phyloP scores from a whole-genome alignment of 2,113 vertebrate species.

The Thalassoma bifasciatum region DNA sequence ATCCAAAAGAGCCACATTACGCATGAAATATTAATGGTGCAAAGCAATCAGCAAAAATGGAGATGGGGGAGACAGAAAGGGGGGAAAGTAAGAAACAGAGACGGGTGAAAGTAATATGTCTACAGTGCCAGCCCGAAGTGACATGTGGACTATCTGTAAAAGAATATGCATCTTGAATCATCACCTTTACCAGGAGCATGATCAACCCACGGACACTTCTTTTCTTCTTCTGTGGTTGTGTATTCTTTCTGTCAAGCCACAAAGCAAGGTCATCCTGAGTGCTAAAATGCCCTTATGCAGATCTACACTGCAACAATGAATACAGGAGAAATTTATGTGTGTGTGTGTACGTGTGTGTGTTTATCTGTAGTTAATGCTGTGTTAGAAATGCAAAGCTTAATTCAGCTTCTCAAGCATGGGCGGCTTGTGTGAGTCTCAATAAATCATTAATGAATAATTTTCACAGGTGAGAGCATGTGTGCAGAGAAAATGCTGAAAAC shows the following conservation, averaged over 20 bases:
- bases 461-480: constrained; percentile 71
- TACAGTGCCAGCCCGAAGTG: constrained; percentile 50
- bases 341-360: constrained; percentile 33
- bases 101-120: constrained; percentile 63
- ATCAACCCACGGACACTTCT: constrained; percentile 33
- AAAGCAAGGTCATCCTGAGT: constrained; percentile 67
- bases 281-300: constrained; percentile 37
- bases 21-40: constrained; percentile 85
- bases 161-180: constrained; percentile 57
- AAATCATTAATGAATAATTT: constrained; percentile 77
- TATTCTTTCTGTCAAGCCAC: constrained; percentile 38
- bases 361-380: constrained; percentile 60
- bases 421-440: constrained; percentile 59
- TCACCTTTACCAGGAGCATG: constrained; percentile 42
- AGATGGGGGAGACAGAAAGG: constrained; percentile 59
- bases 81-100: constrained; percentile 27
- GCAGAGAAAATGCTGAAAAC: constrained; percentile 45
- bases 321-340: constrained; percentile 10
- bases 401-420: constrained; percentile 56
- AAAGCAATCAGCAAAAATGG: constrained; percentile 84
- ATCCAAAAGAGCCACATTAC: constrained; percentile 83
- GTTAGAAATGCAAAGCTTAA: constrained; percentile 73
- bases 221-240: constrained; percentile 23
- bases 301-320: constrained; percentile 34
- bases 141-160: constrained; percentile 59